Conservation (phyloP, 2,888 invertebrate species). For the Pyralis farinalis region DNA sequence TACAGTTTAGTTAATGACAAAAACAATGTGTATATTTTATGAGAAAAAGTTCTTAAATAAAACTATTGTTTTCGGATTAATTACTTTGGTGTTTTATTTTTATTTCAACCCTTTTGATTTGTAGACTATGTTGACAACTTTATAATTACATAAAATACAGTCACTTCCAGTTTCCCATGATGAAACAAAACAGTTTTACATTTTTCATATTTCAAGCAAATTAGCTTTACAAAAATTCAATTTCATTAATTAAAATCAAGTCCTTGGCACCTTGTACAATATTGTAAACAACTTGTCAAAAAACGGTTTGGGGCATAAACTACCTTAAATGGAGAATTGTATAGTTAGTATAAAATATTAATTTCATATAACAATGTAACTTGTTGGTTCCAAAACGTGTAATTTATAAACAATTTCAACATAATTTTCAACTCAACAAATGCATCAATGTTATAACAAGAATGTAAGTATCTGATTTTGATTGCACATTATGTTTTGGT, state of each 20-base stretch:
- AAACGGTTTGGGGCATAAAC: constrained; percentile 6
- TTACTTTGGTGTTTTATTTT: constrained; percentile 73
- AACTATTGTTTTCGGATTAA: constrained; percentile 82
- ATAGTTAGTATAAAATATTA: too few species aligned
- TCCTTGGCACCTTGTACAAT: constrained; percentile 11
- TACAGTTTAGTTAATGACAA: constrained; percentile 80
- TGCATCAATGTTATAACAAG: too few species aligned
- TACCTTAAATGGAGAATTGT: not conserved
- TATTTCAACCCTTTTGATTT: constrained; percentile 20
- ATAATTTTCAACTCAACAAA: too few species aligned
- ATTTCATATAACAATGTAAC: too few species aligned
- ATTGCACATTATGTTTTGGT: too few species aligned
- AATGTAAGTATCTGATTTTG: too few species aligned
- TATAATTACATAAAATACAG: too few species aligned
- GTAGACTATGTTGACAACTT: not conserved
- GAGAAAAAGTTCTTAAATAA: constrained; percentile 80
- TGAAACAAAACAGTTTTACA: not conserved
- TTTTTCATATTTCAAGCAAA: constrained; percentile 12
- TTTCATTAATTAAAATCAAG: constrained; percentile 3
- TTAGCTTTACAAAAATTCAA: constrained; percentile 11
- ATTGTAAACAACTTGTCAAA: not conserved
- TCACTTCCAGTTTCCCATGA: not conserved
- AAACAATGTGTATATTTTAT: constrained; percentile 82
- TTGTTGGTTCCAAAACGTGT: too few species aligned
- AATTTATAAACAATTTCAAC: too few species aligned